These are phyloP conservation scores for Ceuthmochares aereus DNA, from an alignment of 2,113 vertebrate species.

Conservation along the genomic window DNA sequence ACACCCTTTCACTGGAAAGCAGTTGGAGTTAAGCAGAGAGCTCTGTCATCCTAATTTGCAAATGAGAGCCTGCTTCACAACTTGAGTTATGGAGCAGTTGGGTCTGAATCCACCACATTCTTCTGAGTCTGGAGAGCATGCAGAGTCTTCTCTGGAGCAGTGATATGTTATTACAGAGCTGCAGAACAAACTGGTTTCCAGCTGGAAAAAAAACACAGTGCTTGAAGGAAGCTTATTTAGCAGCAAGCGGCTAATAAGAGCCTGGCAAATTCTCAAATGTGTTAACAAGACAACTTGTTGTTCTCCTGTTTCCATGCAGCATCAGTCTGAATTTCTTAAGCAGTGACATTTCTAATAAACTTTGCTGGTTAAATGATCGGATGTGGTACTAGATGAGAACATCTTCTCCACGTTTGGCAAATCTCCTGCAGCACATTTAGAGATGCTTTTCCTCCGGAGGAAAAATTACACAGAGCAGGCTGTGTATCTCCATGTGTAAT, in stretches of 20 bases:
- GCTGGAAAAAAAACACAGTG: neutral
- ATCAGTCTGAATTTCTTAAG: neutral
- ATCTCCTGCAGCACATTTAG: neutral
- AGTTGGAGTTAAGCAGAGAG: neutral
- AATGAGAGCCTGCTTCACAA: neutral
- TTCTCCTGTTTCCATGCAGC: neutral
- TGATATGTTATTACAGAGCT: neutral
- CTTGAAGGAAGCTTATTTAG: slow-evolving; percentile 53
- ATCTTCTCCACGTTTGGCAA: neutral
- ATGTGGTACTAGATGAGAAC: neutral
- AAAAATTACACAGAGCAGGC: neutral
- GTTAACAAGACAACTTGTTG: slow-evolving; percentile 48
- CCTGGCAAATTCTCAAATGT: slow-evolving; percentile 57
- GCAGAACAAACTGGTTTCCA: neutral
- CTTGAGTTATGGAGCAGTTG: neutral
- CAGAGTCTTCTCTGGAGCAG: neutral
- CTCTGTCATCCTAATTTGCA: neutral
- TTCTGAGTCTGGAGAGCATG: neutral
- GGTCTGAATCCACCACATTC: neutral
- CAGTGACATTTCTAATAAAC: neutral
- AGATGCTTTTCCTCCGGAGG: neutral
- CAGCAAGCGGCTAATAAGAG: slow-evolving; percentile 18
- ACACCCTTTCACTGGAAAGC: neutral
- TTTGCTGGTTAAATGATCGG: neutral
- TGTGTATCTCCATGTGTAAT: neutral